Evolutionary conservation across 2,888 invertebrate species (phyloP).

Genomic region (Parelbella ahira): DNA sequence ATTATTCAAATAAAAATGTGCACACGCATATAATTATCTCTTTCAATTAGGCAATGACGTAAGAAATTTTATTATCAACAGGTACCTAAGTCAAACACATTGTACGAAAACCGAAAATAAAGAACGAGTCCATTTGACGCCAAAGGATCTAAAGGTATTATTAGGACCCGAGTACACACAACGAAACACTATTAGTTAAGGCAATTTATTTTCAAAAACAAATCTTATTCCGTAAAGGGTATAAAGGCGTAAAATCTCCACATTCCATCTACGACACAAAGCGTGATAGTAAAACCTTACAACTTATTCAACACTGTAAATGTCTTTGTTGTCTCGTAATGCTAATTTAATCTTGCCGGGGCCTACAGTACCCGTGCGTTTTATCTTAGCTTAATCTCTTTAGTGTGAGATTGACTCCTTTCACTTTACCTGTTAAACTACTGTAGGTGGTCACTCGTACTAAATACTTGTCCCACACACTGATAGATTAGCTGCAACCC

Average conservation of each 20-base stretch:
- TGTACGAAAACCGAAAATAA: too few species aligned
- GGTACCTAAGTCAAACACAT: too few species aligned
- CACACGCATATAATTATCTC: too few species aligned
- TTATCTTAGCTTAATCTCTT: slow-evolving; percentile 55
- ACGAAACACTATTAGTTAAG: too few species aligned
- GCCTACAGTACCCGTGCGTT: slow-evolving; percentile 42
- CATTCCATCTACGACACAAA: slow-evolving; percentile 20
- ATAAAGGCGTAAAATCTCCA: slow-evolving; percentile 9
- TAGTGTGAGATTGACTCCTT: slow-evolving; percentile 54
- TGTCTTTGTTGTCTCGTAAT: slow-evolving; percentile 49
- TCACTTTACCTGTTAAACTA: slow-evolving; percentile 26
- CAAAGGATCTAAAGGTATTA: too few species aligned
- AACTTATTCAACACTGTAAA: slow-evolving; percentile 28
- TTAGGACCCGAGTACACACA: too few species aligned
- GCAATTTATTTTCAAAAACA: slow-evolving; percentile 2
- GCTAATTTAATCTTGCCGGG: slow-evolving; percentile 60
- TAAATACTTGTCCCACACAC: too few species aligned
- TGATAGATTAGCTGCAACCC: too few species aligned
- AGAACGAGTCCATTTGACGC: too few species aligned
- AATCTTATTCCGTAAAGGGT: slow-evolving; percentile 13
- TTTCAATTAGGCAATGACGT: too few species aligned
- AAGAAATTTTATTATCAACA: too few species aligned
- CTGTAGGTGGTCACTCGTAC: slow-evolving; percentile 7
- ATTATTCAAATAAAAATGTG: too few species aligned
- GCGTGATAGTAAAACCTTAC: slow-evolving; percentile 15